Conservation (phyloP, 2,888 invertebrate species). For the Lasioglossum oenotherae region DNA sequence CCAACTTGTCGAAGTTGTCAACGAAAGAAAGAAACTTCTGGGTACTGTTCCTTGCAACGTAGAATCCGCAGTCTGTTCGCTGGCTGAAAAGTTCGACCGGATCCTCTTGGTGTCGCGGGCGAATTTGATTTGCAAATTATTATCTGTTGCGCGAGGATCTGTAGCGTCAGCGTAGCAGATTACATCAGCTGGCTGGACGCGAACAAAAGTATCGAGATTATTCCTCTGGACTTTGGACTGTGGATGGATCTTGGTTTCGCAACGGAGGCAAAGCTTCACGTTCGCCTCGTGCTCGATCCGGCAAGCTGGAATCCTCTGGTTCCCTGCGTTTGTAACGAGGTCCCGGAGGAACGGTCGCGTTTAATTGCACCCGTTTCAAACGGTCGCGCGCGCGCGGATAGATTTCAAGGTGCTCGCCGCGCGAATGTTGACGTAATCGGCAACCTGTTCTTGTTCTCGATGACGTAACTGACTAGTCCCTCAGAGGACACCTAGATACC, state of each 20-base stretch:
- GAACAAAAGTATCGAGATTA: neutral
- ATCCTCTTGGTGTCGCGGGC: neutral
- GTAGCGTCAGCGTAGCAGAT: neutral
- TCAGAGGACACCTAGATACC: constrained; percentile 59
- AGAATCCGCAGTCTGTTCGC: neutral
- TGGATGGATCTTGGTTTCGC: neutral
- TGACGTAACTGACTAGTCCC: constrained; percentile 64
- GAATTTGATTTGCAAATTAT: neutral
- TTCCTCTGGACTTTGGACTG: neutral
- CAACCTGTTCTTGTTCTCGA: constrained; percentile 68
- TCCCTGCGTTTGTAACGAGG: neutral
- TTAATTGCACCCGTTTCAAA: constrained; percentile 41
- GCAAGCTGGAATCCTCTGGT: neutral
- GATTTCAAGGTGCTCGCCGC: constrained; percentile 45
- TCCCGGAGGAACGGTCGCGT: constrained; percentile 11
- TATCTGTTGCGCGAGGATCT: neutral
- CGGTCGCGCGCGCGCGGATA: constrained; percentile 16
- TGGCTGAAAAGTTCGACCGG: neutral
- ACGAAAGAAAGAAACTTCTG: neutral
- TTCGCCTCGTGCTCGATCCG: neutral
- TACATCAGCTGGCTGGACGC: neutral
- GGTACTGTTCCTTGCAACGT: neutral
- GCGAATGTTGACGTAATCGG: constrained; percentile 65
- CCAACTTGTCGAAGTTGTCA: neutral
- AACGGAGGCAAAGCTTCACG: neutral